Percentiles rank a stretch among this genome's conserved stretches.
Conservation (phyloP, 2,113 vertebrate genomes). For the Actenoides lindsayi region DNA sequence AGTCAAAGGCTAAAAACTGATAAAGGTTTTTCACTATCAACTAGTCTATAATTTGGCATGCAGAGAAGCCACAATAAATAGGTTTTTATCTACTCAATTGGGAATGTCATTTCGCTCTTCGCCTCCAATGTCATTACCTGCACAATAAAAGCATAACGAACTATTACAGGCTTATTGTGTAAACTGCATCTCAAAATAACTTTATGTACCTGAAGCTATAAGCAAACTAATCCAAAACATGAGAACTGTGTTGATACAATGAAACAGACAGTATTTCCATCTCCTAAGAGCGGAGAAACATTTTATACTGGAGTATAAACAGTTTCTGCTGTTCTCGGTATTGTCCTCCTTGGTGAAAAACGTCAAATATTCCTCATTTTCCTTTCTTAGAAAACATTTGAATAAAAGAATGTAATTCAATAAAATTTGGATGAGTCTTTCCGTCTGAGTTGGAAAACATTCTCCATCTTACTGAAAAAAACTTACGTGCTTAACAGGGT, state of each 20-base stretch:
- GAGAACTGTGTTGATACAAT: background rate
- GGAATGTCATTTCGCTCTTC: conserved; percentile 25
- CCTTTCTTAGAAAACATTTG: conserved; percentile 9
- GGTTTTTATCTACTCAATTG: conserved; percentile 22
- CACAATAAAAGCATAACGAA: conserved; percentile 2
- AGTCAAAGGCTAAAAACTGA: conserved; percentile 45
- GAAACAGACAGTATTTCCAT: background rate
- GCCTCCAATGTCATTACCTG: conserved; percentile 6
- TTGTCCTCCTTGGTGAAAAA: background rate
- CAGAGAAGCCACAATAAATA: conserved; percentile 34
- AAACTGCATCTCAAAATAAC: background rate
- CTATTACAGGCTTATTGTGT: background rate
- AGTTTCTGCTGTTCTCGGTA: conserved; percentile 9
- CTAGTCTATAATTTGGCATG: conserved; percentile 51
- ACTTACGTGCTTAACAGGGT: background rate
- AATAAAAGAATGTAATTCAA: background rate
- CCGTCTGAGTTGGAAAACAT: conserved; percentile 8
- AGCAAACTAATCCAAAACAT: background rate
- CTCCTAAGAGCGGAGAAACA: background rate
- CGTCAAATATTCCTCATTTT: background rate
- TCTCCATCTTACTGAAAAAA: conserved; percentile 60
- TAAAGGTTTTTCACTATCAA: conserved; percentile 34
- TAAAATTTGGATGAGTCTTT: background rate
- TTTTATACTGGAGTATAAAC: background rate
- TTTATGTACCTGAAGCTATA: background rate